phyloP scores from a whole-genome alignment of 2,888 invertebrate genomes.

The Oegoconia quadripuncta region DNA sequence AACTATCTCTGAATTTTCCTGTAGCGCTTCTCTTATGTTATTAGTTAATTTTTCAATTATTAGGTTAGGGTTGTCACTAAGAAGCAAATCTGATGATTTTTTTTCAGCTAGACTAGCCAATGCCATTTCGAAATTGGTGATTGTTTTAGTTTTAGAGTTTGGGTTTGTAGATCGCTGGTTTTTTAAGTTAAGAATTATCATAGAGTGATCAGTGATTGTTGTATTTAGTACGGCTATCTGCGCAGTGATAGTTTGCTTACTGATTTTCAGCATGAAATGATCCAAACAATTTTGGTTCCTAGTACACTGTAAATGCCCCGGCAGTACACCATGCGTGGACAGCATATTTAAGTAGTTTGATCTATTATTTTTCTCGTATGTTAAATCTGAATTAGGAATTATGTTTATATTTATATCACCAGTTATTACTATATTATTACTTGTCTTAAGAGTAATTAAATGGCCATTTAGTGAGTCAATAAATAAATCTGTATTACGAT shows the following conservation, averaged over 20 bases:
- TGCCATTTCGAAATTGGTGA: not conserved
- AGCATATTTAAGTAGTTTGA: slow-evolving; percentile 3
- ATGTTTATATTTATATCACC: slow-evolving; percentile 29
- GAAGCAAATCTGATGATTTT: not conserved
- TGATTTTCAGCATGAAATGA: slow-evolving; percentile 5
- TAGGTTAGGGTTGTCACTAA: not conserved
- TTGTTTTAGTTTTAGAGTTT: not conserved
- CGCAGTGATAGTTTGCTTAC: not conserved
- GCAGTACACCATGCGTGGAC: not conserved
- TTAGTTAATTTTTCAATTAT: not conserved
- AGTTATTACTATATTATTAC: slow-evolving; percentile 18
- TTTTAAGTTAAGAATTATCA: not conserved
- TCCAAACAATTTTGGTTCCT: slow-evolving; percentile 3
- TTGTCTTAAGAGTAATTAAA: slow-evolving; percentile 11
- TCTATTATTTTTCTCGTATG: not conserved
- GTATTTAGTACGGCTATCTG: slow-evolving; percentile 5
- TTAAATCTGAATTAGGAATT: not conserved
- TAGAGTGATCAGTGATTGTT: slow-evolving; percentile 3
- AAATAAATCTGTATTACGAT: slow-evolving; percentile 19
- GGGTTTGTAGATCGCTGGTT: not conserved
- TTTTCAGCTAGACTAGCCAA: not conserved
- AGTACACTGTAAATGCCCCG: slow-evolving; percentile 5
- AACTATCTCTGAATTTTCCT: not conserved
- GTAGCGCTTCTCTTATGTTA: not conserved
- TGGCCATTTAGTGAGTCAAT: slow-evolving; percentile 17